A percentile compares a stretch with the other conserved stretches of the same genome.
phyloP scores from a whole-genome alignment of 2,888 invertebrate species.

The Gryllus longicercus region DNA sequence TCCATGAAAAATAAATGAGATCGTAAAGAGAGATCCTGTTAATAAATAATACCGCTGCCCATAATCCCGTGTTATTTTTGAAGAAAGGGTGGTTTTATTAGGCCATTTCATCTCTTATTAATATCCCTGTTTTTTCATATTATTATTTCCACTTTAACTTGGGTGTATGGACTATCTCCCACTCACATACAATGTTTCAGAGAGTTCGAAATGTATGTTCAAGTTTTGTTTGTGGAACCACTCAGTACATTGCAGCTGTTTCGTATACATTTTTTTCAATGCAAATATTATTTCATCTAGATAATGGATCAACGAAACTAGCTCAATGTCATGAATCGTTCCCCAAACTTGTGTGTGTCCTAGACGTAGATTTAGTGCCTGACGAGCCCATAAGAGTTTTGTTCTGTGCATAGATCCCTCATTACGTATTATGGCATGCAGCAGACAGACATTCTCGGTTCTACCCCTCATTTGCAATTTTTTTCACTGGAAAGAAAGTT shows the following conservation, averaged over 20 bases:
- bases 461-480: too few relatives aligned
- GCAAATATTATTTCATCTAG: too few relatives aligned
- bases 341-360: too few relatives aligned
- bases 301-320: too few relatives aligned
- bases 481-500: too few relatives aligned
- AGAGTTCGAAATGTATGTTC: not conserved
- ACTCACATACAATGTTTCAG: conserved; percentile 28
- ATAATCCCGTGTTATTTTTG: conserved; percentile 19
- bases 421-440: too few relatives aligned
- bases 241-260: not conserved
- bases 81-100: conserved; percentile 19
- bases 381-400: not conserved
- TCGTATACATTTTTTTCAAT: too few relatives aligned
- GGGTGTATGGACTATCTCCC: conserved; percentile 32
- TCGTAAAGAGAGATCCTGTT: too few relatives aligned
- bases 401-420: too few relatives aligned
- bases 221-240: not conserved
- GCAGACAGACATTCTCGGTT: too few relatives aligned
- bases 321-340: too few relatives aligned
- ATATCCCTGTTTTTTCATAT: conserved; percentile 20
- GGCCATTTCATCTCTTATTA: not conserved
- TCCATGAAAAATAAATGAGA: too few relatives aligned
- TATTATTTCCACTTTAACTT: conserved; percentile 26
- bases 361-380: not conserved
- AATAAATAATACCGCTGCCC: not conserved